Base-by-base conservation (phyloP, 2,113 vertebrate species). In the Plestiodon gilberti region DNA sequence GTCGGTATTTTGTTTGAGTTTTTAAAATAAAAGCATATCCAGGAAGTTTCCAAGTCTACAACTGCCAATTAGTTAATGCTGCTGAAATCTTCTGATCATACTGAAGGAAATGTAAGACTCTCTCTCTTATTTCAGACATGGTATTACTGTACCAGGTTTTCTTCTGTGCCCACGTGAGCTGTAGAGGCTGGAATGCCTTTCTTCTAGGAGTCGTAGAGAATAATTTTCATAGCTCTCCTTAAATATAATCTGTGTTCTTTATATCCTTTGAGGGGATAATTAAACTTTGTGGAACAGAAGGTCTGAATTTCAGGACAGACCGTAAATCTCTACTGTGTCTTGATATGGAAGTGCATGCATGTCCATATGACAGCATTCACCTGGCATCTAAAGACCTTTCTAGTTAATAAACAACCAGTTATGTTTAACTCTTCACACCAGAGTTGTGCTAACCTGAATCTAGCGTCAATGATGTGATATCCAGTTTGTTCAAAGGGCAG, bases 201-300 rank as follows among this genome's bases (percentile, higher is more conserved):
- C 30, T 90, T 87, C 75, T 62, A 6, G 78, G 81, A 93, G 83
- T 84, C 88, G 0, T 85, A n/a, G 70, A 86, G 43, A 33, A 84
- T 91, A 85, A 64, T n/a, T 90, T 62, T n/a, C 84, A 87, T 86
- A 59, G 28, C 81, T 90, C 70, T 78, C n/a, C 78, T 20, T 64
- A 81, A 73, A 80, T 73, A 35, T 90, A 84, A 91, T 93, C 87
- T 93, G 89, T 87, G 88, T 88, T 82, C 79, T 91, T 8, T 0
- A 82, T 93, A 87, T 92, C 73, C 83, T 93, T 85, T 92, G 79
- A 90, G 87, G 91, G n/a, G 71, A 65, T 84, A 84, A 88, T 84
- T 88, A 57, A 13, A 23, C 35, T 80, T 40, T 74, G 76, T 40
- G 79, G 82, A 88, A 84, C 57, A 80, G 70, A 84, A 74, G 40